Conservation (phyloP, 2,888 invertebrate genomes). For the Cephus runcator region DNA sequence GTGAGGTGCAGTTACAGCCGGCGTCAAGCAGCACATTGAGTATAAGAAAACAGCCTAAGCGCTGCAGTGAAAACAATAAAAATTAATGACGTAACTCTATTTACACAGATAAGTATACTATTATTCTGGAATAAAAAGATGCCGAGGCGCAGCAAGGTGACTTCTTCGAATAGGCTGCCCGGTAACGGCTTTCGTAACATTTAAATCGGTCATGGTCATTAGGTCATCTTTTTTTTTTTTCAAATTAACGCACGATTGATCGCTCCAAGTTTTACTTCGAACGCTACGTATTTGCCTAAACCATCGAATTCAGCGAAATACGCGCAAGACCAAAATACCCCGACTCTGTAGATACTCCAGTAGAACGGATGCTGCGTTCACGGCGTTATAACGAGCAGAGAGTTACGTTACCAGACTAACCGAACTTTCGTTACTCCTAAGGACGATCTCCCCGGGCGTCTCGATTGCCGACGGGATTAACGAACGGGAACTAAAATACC, state of each 20-base stretch:
- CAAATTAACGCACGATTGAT: neutral
- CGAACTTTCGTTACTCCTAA: neutral
- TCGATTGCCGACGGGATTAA: neutral
- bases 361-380: neutral
- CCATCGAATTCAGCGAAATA: neutral
- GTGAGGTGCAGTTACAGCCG: neutral
- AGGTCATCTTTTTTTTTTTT: neutral
- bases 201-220: conserved; percentile 29
- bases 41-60: neutral
- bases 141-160: neutral
- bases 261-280: neutral
- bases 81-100: neutral
- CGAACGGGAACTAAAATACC: neutral
- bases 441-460: neutral
- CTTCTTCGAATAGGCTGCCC: neutral
- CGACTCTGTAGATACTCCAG: neutral
- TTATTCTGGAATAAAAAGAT: neutral
- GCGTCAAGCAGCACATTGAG: neutral
- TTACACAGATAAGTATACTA: neutral
- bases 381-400: neutral
- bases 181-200: conserved; percentile 18
- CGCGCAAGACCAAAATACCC: neutral
- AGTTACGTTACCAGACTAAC: neutral
- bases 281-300: neutral
- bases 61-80: neutral